These are phyloP conservation scores for Colossoma macropomum DNA, from an alignment of 2,113 vertebrate genomes.

Conservation along the genomic window DNA sequence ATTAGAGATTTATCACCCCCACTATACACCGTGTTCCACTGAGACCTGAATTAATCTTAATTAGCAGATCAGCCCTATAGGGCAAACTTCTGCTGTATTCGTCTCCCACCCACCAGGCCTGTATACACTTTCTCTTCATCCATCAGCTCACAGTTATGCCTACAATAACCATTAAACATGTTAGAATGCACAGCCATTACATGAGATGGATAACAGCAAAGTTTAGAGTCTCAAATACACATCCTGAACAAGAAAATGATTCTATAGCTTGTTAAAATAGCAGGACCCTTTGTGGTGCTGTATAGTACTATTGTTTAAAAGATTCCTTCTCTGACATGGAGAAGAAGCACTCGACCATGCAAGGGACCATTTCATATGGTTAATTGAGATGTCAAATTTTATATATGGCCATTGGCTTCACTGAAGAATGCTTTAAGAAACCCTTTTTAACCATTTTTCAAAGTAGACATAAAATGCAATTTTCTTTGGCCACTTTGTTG, in stretches of 20 bases:
- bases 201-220: background rate
- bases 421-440: no score
- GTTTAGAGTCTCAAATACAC: no score
- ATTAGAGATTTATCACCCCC: conserved; percentile 43
- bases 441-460: no score
- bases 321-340: no score
- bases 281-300: no score
- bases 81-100: conserved; percentile 28
- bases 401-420: no score
- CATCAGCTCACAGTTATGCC: conserved; percentile 5
- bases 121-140: background rate
- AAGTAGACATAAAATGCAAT: no score
- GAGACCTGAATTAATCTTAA: conserved; percentile 50
- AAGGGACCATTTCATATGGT: no score
- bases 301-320: no score
- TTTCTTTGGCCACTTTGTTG: no score
- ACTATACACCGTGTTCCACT: conserved; percentile 20
- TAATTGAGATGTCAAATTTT: no score
- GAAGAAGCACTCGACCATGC: no score
- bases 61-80: conserved; percentile 31
- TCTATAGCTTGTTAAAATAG: background rate
- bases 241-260: background rate
- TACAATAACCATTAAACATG: conserved; percentile 13
- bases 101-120: conserved; percentile 2
- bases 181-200: background rate